Evolutionary conservation across 2,797 vertebrate species (phyloP).

Genomic region (Telmatherina bonti): DNA sequence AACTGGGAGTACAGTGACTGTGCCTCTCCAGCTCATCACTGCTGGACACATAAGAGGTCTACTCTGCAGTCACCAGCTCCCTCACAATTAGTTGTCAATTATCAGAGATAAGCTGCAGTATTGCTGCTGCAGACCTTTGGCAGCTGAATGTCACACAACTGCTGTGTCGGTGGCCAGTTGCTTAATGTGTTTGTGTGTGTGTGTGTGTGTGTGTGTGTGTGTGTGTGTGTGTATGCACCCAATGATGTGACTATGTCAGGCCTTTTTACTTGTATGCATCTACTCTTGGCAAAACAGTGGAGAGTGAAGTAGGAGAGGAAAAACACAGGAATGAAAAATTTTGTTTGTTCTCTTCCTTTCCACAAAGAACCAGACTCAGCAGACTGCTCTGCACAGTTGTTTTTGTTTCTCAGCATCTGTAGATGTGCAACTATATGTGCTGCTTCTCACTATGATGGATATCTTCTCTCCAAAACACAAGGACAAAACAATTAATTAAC

Average conservation of each 20-base stretch:
- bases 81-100: constrained; percentile 66
- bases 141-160: constrained; percentile 23
- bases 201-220: neutral
- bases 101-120: constrained; percentile 62
- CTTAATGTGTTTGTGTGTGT: constrained; percentile 27
- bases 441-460: constrained; percentile 16
- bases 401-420: constrained; percentile 24
- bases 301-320: constrained; percentile 13
- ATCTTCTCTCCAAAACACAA: neutral
- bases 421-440: constrained; percentile 13
- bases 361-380: constrained; percentile 59
- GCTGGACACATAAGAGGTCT: constrained; percentile 30
- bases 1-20: constrained; percentile 35
- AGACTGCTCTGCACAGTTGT: constrained; percentile 51
- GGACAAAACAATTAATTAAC: constrained; percentile 11
- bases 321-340: constrained; percentile 44
- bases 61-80: constrained; percentile 49
- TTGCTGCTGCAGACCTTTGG: constrained; percentile 28
- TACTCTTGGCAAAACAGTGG: constrained; percentile 30
- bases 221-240: too few relatives aligned
- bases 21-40: constrained; percentile 48
- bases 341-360: constrained; percentile 47
- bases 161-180: constrained; percentile 28
- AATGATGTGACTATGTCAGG: too few relatives aligned
- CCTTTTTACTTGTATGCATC: constrained; percentile 47